Conservation (phyloP, 2,888 invertebrate species). For the Rhagophthalmus giganteus region DNA sequence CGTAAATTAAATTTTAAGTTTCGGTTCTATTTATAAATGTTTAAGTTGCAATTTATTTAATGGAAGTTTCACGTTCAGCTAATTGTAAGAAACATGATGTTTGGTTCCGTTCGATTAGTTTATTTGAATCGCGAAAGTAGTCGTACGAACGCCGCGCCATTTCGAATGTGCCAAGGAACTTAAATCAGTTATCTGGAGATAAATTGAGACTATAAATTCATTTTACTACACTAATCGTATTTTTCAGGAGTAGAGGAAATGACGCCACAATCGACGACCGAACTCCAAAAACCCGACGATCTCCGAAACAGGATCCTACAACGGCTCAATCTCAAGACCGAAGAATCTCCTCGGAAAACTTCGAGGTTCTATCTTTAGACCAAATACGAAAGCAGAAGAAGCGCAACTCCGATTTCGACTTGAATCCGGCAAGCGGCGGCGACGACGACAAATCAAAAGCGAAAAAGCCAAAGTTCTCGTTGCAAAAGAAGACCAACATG, state of each 20-base stretch:
- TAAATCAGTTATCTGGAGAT: too few species aligned
- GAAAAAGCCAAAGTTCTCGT: conserved; percentile 23
- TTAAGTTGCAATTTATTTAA: too few species aligned
- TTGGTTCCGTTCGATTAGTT: too few species aligned
- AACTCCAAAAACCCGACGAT: conserved; percentile 37
- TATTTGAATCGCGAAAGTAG: too few species aligned
- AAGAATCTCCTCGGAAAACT: conserved; percentile 47
- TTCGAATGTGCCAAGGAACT: too few species aligned
- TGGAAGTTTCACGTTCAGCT: too few species aligned
- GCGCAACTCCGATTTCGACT: conserved; percentile 16
- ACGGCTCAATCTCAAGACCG: conserved; percentile 36
- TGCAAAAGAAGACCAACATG: conserved; percentile 12
- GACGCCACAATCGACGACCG: not conserved
- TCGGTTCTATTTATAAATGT: not conserved
- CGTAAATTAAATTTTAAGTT: not conserved
- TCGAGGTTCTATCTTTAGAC: conserved; percentile 59
- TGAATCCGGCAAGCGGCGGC: conserved; percentile 10
- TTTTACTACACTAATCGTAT: too few species aligned
- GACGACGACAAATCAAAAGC: conserved; percentile 5
- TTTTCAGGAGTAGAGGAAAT: conserved; percentile 17
- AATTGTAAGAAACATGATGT: too few species aligned
- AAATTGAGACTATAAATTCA: too few species aligned
- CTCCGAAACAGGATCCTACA: conserved; percentile 45
- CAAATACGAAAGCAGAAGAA: conserved; percentile 51
- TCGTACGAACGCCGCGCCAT: too few species aligned